Base-by-base conservation (phyloP, 2,113 vertebrate species). In the Brachirus orientalis region DNA sequence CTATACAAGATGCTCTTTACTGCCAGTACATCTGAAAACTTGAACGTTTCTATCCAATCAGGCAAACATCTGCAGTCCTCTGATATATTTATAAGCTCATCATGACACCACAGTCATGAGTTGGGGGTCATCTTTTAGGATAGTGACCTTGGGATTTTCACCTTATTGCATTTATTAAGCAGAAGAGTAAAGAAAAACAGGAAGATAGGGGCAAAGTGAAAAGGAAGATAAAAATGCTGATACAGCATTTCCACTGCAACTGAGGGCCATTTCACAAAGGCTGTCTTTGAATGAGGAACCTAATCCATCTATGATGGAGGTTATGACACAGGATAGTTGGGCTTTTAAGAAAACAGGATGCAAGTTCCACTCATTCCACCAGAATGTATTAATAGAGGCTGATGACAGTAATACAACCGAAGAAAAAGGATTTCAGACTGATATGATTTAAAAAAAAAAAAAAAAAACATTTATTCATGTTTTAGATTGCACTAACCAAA, bases 401-500 rank as follows among this genome's bases (percentile, higher is more conserved):
- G 52, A 73, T 75, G 76, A 80, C 63, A 67, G 75, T 69, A 4
- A 51, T 47, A 17, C 72, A 61, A 72, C 44, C 52, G 28, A 54
- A 64, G 66, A 62, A 76, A 48, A 56, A 36, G 62, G 16, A 19
- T 44, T 46, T 43, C 68, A 50, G 54, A 61, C 28, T 77, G 37
- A 65, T 64, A 56, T 7, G 20, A 43, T 41, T 8, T 12, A 41
- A 41, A 12, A 41, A 1, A 41, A 41, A 12, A 1, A 41, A 1
- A 41, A 13, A 41, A 22, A 52, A 44, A 35, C 14, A 6, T 17
- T 33, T 33, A 6, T 16, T 12, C 28, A 13, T 33, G 13, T 52
- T 11, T 52, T 8, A 36, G 4, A 37, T 17, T 51, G 19, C 59
- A 79, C 89, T 47, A 36, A 99, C 98, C 98, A 99, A 87, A 99